Evolutionary conservation across 2,113 vertebrate species (phyloP), one percentile per base, ranked within the genome.

Genomic region (Dendropsophus ebraccatus): DNA sequence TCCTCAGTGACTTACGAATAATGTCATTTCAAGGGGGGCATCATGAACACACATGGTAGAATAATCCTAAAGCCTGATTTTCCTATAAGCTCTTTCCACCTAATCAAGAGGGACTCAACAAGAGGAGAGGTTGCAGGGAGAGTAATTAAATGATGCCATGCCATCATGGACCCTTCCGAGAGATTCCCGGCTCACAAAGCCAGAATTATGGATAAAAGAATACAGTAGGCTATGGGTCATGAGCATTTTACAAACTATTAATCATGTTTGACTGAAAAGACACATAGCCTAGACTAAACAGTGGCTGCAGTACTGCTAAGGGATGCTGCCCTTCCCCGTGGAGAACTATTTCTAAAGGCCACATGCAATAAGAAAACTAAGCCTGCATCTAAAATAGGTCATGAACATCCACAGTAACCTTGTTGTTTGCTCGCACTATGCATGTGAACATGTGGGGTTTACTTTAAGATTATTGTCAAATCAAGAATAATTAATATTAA

Each of bases 21-120:
- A 91, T n/a, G 88, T 91, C 90, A 92, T 92, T 91, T 92, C 92
- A 89, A 88, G 90, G 92, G 91, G 88, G 88, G 91, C 90, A 91
- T 92, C 88, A 88, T 86, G 67, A 90, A 90, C 90, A 56, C 87
- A 81, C 89, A 88, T 85, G 88, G 90, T 90, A 91, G 89, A 91
- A 91, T 92, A 89, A 90, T 92, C 90, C 88, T 89, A 80, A 37
- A 56, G 91, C 91, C 90, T 91, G 89, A 89, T 67, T 88, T 88
- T 90, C 89, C 91, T 87, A 81, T 90, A 90, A 91, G 78, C 88
- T 88, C 45, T 73, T 88, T 88, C 90, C 87, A 89, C 87, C 88
- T 90, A 92, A 90, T 90, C 90, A 90, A 88, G 90, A 87, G 89
- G 89, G 91, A 90, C 91, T 91, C 88, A 89, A 90, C 92, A 93